Evolutionary conservation across 2,113 vertebrate genomes (phyloP).

Genomic region (Labeo catla): DNA sequence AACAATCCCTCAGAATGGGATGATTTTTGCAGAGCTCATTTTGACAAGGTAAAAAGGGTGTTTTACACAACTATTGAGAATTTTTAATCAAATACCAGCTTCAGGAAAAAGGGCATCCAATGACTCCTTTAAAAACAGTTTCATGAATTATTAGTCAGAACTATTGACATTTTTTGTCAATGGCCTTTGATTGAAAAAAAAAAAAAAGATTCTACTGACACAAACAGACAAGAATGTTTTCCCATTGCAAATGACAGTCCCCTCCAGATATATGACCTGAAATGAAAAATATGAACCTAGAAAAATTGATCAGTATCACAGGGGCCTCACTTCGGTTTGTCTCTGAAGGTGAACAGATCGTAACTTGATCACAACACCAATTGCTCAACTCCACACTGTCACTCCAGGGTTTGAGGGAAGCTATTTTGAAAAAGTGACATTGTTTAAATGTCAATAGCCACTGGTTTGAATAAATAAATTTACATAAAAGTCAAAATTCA

Average conservation of each 20-base stretch:
- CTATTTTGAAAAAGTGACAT: conserved; percentile 20
- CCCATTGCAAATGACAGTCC: neutral
- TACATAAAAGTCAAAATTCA: neutral
- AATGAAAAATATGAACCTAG: conserved; percentile 1
- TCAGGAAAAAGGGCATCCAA: no score
- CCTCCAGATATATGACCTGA: neutral
- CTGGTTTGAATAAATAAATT: neutral
- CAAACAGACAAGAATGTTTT: neutral
- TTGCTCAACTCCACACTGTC: neutral
- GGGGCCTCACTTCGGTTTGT: neutral
- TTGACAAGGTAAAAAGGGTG: no score
- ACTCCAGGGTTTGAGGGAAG: neutral
- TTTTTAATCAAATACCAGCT: no score
- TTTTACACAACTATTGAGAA: no score
- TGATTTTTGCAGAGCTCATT: no score
- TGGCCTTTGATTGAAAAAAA: neutral
- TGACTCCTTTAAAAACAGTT: neutral
- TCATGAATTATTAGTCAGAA: neutral
- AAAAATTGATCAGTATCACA: conserved; percentile 2
- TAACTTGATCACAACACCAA: neutral
- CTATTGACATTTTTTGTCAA: neutral
- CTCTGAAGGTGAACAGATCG: neutral
- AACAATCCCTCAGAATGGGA: no score
- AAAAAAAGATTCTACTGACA: neutral
- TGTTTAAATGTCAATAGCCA: neutral